Evolutionary conservation across 2,113 vertebrate species (phyloP).

Genomic region (Crotalus helleri): DNA sequence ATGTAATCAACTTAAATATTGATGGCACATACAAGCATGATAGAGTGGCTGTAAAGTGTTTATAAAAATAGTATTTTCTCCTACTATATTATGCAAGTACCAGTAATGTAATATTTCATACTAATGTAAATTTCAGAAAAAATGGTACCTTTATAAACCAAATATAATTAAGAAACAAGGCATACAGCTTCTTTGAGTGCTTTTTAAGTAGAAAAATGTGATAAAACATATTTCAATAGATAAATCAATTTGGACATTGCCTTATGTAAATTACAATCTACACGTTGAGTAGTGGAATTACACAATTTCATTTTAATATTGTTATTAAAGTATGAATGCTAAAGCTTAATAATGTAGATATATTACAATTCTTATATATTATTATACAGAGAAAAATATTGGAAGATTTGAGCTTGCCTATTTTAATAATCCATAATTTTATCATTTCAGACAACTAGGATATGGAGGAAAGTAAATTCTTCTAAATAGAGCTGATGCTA

Average conservation of each 20-base stretch:
- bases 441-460: fast-evolving
- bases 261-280: not conserved
- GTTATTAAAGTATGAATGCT: constrained; percentile 16
- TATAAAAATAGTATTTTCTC: constrained; percentile 49
- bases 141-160: constrained; percentile 45
- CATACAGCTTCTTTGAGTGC: not conserved
- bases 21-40: constrained; percentile 61
- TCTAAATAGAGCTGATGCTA: not conserved
- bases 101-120: constrained; percentile 50
- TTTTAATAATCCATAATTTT: not conserved
- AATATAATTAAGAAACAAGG: constrained; percentile 26
- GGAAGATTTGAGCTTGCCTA: not conserved
- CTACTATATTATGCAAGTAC: constrained; percentile 36
- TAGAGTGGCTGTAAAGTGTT: constrained; percentile 41
- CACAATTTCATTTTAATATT: not conserved
- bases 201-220: not conserved
- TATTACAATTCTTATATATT: not conserved
- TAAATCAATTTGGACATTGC: not conserved
- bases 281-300: not conserved
- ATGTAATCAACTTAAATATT: constrained; percentile 12
- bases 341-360: not conserved
- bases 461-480: not conserved
- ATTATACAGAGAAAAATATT: not conserved
- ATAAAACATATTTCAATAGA: not conserved
- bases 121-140: constrained; percentile 11